A percentile compares a stretch with the other conserved stretches of the same genome.
Evolutionary conservation across 2,888 invertebrate genomes (phyloP).

Genomic region (Anorthoa munda): DNA sequence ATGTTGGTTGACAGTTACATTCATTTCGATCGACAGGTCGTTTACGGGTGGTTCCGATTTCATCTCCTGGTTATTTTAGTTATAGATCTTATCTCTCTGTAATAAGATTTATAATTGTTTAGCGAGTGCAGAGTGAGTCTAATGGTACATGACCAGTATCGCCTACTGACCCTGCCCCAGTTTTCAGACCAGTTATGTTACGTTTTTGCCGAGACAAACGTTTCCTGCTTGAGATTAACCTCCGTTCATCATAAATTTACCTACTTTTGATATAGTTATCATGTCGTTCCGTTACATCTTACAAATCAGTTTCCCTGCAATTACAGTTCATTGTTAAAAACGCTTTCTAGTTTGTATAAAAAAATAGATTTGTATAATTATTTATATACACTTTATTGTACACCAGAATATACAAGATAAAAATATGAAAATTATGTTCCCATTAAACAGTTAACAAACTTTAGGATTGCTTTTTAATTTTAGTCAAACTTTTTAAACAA

Average conservation of each 20-base stretch:
- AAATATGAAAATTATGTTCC: too few species aligned
- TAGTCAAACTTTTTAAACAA: neutral
- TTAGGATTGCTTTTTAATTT: neutral
- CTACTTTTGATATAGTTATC: conserved; percentile 5
- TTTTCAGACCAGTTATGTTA: conserved; percentile 61
- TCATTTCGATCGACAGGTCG: conserved; percentile 72
- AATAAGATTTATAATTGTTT: conserved; percentile 62
- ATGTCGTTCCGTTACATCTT: neutral
- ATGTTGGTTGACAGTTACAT: conserved; percentile 76
- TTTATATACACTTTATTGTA: too few species aligned
- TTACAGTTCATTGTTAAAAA: neutral
- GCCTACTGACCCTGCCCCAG: conserved; percentile 79
- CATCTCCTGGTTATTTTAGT: conserved; percentile 34
- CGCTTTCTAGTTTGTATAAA: too few species aligned
- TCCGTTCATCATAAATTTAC: conserved; percentile 25
- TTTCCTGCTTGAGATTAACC: conserved; percentile 42
- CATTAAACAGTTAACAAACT: neutral
- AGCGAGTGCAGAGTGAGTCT: conserved; percentile 35
- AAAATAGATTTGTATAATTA: too few species aligned
- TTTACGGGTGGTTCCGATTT: conserved; percentile 63
- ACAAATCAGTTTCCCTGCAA: neutral
- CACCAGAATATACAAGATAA: too few species aligned
- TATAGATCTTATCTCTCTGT: conserved; percentile 57
- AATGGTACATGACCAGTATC: conserved; percentile 64
- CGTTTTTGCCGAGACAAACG: conserved; percentile 57